These are phyloP conservation scores for Oegoconia quadripuncta DNA, from an alignment of 2,888 invertebrate genomes.

Conservation along the genomic window DNA sequence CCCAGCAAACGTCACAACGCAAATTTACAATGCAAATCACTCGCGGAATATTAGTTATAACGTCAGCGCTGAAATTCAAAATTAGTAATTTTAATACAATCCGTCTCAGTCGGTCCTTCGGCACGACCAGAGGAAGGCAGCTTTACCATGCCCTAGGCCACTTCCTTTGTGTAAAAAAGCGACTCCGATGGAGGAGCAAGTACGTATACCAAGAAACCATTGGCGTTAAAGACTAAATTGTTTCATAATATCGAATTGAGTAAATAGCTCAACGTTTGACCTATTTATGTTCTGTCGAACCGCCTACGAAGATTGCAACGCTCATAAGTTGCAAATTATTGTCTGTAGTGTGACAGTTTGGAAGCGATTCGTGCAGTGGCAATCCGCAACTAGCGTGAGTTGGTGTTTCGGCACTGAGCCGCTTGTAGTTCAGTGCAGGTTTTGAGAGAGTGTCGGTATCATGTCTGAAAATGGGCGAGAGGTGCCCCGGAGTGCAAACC, in stretches of 20 bases:
- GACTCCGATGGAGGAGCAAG: conserved; percentile 66
- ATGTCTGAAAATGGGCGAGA: conserved; percentile 52
- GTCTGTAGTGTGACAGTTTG: conserved; percentile 60
- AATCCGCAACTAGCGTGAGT: conserved; percentile 54
- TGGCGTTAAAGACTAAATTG: conserved; percentile 40
- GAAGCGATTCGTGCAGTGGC: conserved; percentile 60
- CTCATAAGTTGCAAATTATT: conserved; percentile 59
- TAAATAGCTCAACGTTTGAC: conserved; percentile 56
- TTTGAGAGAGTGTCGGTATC: conserved; percentile 22
- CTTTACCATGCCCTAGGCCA: conserved; percentile 53
- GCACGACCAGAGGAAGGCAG: conserved; percentile 66
- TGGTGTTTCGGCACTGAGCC: conserved; percentile 44
- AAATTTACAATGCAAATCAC: conserved; percentile 78
- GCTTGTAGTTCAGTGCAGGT: conserved; percentile 45
- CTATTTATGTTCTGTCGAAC: conserved; percentile 60
- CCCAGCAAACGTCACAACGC: conserved; percentile 66
- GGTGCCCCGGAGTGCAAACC: conserved; percentile 49
- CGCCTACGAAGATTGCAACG: conserved; percentile 57
- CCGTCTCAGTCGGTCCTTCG: conserved; percentile 71
- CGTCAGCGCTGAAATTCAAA: conserved; percentile 74
- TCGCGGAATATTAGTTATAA: conserved; percentile 74
- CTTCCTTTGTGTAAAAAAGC: conserved; percentile 38
- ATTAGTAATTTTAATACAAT: conserved; percentile 76
- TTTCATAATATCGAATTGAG: conserved; percentile 48
- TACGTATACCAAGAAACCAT: conserved; percentile 62